Percentiles rank a stretch among this genome's conserved stretches.
Conservation (phyloP, 2,888 invertebrate genomes). For the Gymnosoma rotundatum region DNA sequence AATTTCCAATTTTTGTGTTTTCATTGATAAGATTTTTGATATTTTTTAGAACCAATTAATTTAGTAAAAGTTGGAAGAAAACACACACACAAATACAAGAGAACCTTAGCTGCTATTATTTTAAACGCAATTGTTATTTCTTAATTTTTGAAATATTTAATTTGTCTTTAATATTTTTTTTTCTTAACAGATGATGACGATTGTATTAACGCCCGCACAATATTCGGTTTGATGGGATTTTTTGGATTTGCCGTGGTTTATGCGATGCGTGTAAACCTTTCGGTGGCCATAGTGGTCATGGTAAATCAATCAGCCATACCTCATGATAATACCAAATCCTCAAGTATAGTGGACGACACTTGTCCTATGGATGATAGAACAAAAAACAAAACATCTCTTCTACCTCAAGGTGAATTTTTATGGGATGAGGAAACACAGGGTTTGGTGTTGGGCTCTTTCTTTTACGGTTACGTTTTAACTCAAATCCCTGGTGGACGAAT, state of each 20-base stretch:
- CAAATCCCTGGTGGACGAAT: conserved; percentile 91
- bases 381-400: conserved; percentile 68
- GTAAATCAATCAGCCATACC: conserved; percentile 88
- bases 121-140: not conserved
- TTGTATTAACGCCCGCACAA: conserved; percentile 86
- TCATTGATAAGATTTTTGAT: no score
- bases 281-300: conserved; percentile 98
- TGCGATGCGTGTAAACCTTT: conserved; percentile 94
- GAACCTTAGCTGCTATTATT: conserved; percentile 26
- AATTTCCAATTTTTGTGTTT: no score
- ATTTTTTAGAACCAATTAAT: no score
- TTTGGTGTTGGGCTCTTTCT: conserved; percentile 91
- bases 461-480: conserved; percentile 91
- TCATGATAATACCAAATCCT: conserved; percentile 77
- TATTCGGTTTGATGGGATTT: conserved; percentile 92
- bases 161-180: not conserved
- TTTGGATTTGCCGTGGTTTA: conserved; percentile 94
- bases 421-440: conserved; percentile 92
- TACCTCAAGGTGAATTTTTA: conserved; percentile 86
- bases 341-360: conserved; percentile 83
- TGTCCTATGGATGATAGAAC: conserved; percentile 84
- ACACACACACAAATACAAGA: not conserved
- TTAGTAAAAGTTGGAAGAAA: no score
- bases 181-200: conserved; percentile 69
- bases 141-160: not conserved